phyloP scores from a whole-genome alignment of 1,140 invertebrate genomes.

The Bombus ignitus region DNA sequence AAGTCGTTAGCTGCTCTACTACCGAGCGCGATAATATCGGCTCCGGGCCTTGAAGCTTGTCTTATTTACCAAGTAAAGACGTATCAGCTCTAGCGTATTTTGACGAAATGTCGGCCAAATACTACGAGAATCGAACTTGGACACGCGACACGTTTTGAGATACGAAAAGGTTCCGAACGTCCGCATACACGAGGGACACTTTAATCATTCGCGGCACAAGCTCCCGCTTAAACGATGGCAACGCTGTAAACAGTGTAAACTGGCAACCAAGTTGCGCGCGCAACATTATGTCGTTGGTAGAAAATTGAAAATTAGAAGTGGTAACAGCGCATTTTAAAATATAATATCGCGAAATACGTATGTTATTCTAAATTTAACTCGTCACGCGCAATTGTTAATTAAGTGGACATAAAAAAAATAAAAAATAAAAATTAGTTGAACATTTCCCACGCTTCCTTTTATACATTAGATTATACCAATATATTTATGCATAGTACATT shows the following conservation, averaged over 20 bases:
- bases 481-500: background rate
- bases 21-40: constrained; percentile 66
- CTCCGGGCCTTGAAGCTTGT: constrained; percentile 65
- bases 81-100: constrained; percentile 7
- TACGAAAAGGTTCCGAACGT: constrained; percentile 1
- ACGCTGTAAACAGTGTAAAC: constrained; percentile 10
- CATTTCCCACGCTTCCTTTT: too few species aligned
- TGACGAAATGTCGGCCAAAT: background rate
- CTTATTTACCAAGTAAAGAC: constrained; percentile 55
- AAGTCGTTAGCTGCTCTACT: constrained; percentile 57
- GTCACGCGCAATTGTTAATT: background rate
- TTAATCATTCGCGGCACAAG: constrained; percentile 23
- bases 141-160: background rate
- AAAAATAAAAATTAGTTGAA: background rate
- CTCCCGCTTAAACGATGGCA: constrained; percentile 23
- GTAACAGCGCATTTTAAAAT: background rate
- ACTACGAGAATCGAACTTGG: background rate
- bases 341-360: background rate
- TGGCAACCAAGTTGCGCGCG: constrained; percentile 39
- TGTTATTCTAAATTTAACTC: background rate
- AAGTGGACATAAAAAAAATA: too few species aligned
- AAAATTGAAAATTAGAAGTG: constrained; percentile 28
- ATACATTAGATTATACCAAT: background rate
- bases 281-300: background rate
- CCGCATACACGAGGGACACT: background rate